phyloP scores from a whole-genome alignment of 2,888 invertebrate species.

The Tribolium freemani region DNA sequence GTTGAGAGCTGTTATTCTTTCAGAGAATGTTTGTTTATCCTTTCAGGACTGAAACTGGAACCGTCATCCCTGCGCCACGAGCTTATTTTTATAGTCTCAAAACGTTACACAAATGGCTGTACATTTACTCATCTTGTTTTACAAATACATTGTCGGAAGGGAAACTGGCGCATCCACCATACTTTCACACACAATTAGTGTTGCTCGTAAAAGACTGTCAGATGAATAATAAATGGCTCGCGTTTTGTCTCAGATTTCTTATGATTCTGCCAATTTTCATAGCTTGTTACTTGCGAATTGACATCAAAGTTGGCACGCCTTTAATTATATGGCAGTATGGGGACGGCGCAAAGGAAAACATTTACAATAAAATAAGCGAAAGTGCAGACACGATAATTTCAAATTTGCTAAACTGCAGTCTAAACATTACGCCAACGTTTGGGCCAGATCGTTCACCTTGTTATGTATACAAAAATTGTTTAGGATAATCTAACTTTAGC shows the following conservation, averaged over 20 bases:
- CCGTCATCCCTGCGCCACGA: conserved; percentile 35
- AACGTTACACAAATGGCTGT: conserved; percentile 38
- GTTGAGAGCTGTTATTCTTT: conserved; percentile 49
- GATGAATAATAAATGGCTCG: conserved; percentile 27
- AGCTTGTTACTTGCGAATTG: conserved; percentile 16
- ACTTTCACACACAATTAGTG: conserved; percentile 36
- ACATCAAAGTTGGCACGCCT: conserved; percentile 14
- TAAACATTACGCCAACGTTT: conserved; percentile 23
- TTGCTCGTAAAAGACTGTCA: conserved; percentile 8
- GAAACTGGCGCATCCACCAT: conserved; percentile 36
- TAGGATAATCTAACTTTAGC: conserved; percentile 35
- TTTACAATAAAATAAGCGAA: conserved; percentile 10
- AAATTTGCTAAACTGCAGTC: conserved; percentile 22
- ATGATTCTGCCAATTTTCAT: conserved; percentile 10
- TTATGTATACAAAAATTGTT: conserved; percentile 25
- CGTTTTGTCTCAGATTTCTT: conserved; percentile 1
- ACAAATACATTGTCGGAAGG: conserved; percentile 13
- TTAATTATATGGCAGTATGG: not conserved
- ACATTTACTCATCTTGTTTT: conserved; percentile 36
- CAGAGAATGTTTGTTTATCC: conserved; percentile 48
- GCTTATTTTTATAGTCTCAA: conserved; percentile 43
- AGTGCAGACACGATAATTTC: conserved; percentile 14
- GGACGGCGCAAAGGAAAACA: not conserved
- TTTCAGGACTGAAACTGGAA: conserved; percentile 49
- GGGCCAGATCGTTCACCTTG: conserved; percentile 30